These are phyloP conservation scores for Ischnura elegans DNA, from an alignment of 2,888 invertebrate genomes.

Conservation along the genomic window DNA sequence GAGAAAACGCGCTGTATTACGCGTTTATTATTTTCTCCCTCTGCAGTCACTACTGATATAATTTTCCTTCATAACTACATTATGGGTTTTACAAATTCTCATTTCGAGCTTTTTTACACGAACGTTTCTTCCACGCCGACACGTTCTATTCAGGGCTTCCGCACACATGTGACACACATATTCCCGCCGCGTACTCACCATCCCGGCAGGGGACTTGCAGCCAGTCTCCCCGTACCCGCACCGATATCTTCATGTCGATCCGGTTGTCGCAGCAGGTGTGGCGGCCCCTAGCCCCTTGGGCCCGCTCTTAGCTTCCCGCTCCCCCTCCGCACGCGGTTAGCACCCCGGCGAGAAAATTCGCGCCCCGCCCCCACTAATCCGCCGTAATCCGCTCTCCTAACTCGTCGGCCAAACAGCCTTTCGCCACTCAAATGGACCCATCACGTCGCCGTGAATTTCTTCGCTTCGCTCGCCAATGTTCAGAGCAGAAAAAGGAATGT, in stretches of 20 bases:
- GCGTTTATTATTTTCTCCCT: no score
- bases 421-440: background rate
- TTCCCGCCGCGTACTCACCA: constrained; percentile 76
- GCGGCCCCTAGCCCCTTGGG: background rate
- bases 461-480: background rate
- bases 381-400: background rate
- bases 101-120: no score
- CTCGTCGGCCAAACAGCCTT: background rate
- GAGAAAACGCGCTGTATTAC: no score
- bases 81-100: no score
- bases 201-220: constrained; percentile 81
- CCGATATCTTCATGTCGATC: constrained; percentile 79
- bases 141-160: no score
- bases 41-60: no score
- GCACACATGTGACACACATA: no score
- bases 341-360: background rate
- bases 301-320: background rate
- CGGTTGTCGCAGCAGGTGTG: background rate
- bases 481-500: background rate
- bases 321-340: background rate
- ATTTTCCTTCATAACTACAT: no score
- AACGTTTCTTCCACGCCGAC: no score
- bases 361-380: background rate
- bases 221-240: constrained; percentile 81
- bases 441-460: background rate